Evolutionary conservation across 1,140 invertebrate species (phyloP).

Genomic region (Nasonia longicornis): DNA sequence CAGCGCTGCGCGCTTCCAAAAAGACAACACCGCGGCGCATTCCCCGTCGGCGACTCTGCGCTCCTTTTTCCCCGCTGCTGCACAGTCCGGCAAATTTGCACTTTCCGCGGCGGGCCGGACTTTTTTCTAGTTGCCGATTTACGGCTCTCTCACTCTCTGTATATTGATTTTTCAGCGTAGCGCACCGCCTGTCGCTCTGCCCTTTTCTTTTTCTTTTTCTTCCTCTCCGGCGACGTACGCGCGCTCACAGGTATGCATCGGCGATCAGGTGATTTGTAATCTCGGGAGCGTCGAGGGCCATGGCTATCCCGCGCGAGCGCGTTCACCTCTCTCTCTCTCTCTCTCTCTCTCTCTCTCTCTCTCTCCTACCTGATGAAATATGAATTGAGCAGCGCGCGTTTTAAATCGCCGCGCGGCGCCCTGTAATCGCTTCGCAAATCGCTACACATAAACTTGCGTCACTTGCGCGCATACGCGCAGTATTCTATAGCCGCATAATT

Average conservation of each 20-base stretch:
- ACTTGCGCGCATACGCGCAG: background rate
- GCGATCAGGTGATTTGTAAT: slow-evolving; percentile 28
- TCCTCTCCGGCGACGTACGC: background rate
- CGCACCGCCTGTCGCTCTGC: no score
- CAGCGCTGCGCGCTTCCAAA: background rate
- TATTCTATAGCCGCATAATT: background rate
- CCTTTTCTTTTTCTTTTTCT: background rate
- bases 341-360: background rate
- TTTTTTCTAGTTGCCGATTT: background rate
- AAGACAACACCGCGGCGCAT: background rate
- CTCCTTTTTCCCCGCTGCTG: background rate
- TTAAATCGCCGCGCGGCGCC: background rate
- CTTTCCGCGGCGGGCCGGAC: slow-evolving; percentile 12
- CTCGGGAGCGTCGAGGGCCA: background rate
- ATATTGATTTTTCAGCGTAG: background rate
- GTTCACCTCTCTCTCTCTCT: background rate
- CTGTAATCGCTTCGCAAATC: background rate
- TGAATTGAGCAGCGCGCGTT: background rate
- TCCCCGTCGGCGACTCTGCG: background rate
- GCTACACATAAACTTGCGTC: background rate
- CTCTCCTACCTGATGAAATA: background rate
- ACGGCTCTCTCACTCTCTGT: no score
- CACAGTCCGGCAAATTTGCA: background rate
- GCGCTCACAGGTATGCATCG: no score
- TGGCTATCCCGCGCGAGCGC: background rate